A percentile compares a stretch with the other conserved stretches of the same genome.
Conservation (phyloP, 2,113 vertebrate genomes). For the Pedionomus torquatus region DNA sequence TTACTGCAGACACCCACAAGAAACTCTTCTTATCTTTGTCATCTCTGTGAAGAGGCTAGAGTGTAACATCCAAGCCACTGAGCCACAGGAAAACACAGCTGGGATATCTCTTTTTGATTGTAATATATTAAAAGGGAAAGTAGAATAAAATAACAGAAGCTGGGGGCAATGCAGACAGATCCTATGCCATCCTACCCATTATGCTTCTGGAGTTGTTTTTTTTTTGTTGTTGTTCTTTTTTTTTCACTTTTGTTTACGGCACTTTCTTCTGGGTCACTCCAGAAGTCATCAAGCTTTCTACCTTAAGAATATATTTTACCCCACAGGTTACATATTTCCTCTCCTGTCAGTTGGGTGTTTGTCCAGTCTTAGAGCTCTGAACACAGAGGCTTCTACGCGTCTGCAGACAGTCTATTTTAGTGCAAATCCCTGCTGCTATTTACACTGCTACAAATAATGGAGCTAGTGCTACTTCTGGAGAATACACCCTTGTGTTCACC, state of each 20-base stretch:
- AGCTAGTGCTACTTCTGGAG: neutral
- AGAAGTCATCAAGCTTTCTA: neutral
- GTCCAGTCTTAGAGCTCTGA: neutral
- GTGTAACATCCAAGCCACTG: neutral
- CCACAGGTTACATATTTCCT: neutral
- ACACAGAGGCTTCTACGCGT: accelerated
- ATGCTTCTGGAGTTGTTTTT: neutral
- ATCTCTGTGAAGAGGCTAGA: neutral
- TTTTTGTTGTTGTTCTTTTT: neutral
- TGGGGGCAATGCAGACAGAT: neutral
- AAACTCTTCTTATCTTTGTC: neutral
- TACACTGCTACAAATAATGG: neutral
- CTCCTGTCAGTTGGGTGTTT: neutral
- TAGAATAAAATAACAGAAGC: neutral
- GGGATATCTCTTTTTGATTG: neutral
- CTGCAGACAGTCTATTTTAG: neutral
- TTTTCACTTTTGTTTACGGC: neutral
- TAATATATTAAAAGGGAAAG: neutral
- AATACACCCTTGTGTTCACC: neutral
- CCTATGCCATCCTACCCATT: neutral
- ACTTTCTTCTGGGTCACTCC: neutral
- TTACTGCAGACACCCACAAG: neutral
- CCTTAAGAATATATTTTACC: neutral
- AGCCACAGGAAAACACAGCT: neutral
- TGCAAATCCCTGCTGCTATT: neutral